A percentile compares a stretch with the other conserved stretches of the same genome.
phyloP scores from a whole-genome alignment of 1,140 invertebrate species.

The Drosophila tsacasi region DNA sequence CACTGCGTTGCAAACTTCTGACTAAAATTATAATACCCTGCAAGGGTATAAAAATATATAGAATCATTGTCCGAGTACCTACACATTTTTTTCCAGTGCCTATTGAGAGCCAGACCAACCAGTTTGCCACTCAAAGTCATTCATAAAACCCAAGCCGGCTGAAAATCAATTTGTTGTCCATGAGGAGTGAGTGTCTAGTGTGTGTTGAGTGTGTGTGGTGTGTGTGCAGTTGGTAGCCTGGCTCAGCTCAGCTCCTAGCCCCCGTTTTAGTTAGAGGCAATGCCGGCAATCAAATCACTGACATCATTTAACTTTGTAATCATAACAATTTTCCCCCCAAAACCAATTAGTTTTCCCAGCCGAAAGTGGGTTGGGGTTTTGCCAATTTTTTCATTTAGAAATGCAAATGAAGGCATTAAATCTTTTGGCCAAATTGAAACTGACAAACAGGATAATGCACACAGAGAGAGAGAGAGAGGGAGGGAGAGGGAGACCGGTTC shows the following conservation, averaged over 20 bases:
- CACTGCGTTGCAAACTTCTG: too few relatives aligned
- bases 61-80: not conserved
- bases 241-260: constrained; percentile 21
- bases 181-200: constrained; percentile 30
- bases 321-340: constrained; percentile 76
- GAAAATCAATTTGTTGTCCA: constrained; percentile 61
- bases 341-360: constrained; percentile 69
- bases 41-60: not conserved
- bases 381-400: constrained; percentile 67
- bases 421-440: constrained; percentile 75
- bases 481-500: constrained; percentile 16
- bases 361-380: constrained; percentile 63
- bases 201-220: constrained; percentile 12
- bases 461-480: not conserved
- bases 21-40: too few relatives aligned
- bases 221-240: constrained; percentile 30
- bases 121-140: constrained; percentile 73
- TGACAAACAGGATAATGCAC: constrained; percentile 75
- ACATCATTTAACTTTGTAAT: constrained; percentile 80
- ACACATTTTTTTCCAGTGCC: not conserved
- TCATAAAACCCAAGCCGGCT: constrained; percentile 57
- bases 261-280: constrained; percentile 54
- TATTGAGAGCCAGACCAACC: constrained; percentile 42
- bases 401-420: constrained; percentile 83
- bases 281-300: constrained; percentile 72